These are phyloP conservation scores for Ursus arctos DNA, from an alignment of 2,113 vertebrate genomes.

Conservation along the genomic window DNA sequence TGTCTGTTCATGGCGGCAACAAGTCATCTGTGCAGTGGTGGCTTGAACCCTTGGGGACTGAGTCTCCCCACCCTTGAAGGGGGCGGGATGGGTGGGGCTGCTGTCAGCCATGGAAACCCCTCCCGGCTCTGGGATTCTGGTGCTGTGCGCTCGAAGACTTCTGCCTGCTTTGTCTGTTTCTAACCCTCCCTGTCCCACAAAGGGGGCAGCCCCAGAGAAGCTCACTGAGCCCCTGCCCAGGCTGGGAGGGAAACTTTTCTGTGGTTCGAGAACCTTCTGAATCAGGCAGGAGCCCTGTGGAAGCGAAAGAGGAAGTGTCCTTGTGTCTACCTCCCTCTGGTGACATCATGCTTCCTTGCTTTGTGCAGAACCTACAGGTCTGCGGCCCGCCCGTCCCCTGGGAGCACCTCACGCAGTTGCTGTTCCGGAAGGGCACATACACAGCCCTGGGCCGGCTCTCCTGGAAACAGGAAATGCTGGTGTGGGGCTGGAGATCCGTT, in stretches of 20 bases:
- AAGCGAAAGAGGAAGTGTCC: conserved; percentile 55
- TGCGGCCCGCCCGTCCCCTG: too few relatives aligned
- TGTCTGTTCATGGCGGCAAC: too few relatives aligned
- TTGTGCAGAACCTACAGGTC: too few relatives aligned
- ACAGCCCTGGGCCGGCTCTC: too few relatives aligned
- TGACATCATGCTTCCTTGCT: conserved; percentile 66
- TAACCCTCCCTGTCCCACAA: neutral
- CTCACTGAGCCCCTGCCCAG: neutral
- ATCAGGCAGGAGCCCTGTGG: neutral
- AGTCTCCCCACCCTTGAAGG: neutral
- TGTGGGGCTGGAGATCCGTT: too few relatives aligned
- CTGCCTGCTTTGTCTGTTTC: neutral
- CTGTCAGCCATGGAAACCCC: neutral
- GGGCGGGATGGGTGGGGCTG: too few relatives aligned
- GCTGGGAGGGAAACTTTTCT: neutral
- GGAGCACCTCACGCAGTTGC: too few relatives aligned
- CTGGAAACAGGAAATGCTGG: too few relatives aligned
- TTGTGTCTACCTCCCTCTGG: neutral
- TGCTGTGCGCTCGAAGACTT: neutral
- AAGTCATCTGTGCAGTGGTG: too few relatives aligned
- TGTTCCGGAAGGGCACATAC: too few relatives aligned
- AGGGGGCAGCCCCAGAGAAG: rapidly evolving
- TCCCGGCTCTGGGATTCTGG: too few relatives aligned
- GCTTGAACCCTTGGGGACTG: too few relatives aligned
- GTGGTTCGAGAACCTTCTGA: neutral